phyloP scores from a whole-genome alignment of 2,797 vertebrate species.

The Fringilla coelebs region DNA sequence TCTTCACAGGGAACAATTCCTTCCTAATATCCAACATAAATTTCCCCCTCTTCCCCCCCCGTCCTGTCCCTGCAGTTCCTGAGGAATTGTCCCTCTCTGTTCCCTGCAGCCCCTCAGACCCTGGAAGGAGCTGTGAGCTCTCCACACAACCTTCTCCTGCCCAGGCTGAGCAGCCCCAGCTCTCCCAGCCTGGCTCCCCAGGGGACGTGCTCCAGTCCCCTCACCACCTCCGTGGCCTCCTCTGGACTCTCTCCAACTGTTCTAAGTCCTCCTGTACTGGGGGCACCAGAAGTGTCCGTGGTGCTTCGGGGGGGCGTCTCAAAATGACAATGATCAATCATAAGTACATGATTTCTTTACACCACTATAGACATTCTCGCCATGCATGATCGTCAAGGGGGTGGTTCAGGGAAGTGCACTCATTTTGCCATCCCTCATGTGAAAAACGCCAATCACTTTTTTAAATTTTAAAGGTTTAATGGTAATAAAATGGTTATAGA shows the following conservation, averaged over 20 bases:
- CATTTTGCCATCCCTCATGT: background rate
- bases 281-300: background rate
- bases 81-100: background rate
- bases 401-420: rapidly evolving
- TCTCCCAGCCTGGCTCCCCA: background rate
- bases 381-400: rapidly evolving
- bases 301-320: too few relatives aligned
- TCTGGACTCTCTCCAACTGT: background rate
- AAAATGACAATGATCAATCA: background rate
- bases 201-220: background rate
- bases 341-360: background rate
- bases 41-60: background rate
- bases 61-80: too few relatives aligned
- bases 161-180: background rate
- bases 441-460: too few relatives aligned
- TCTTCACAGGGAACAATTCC: background rate
- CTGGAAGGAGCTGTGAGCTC: background rate
- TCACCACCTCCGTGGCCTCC: rapidly evolving
- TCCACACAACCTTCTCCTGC: background rate
- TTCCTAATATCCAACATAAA: background rate
- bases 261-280: rapidly evolving
- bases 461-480: too few relatives aligned
- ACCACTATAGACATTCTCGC: too few relatives aligned
- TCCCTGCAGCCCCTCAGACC: background rate
- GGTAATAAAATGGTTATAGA: too few relatives aligned